Conservation (phyloP, 2,797 vertebrate species). For the Ateles fusciceps region DNA sequence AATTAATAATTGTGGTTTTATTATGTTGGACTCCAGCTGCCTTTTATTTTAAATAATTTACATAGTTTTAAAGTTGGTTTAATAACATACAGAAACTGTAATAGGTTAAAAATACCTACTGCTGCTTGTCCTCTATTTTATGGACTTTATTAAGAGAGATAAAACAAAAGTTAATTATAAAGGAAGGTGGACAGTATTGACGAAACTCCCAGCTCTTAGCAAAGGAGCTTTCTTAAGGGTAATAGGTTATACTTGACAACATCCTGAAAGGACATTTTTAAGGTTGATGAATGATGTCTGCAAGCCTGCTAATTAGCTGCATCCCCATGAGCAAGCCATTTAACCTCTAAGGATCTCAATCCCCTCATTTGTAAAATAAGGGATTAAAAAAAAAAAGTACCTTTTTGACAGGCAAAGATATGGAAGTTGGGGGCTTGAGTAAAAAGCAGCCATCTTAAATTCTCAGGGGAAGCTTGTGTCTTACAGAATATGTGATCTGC, state of each 20-base stretch:
- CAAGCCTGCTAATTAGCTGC: conserved; percentile 62
- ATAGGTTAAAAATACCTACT: conserved; percentile 42
- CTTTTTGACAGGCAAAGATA: not conserved
- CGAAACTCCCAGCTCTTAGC: conserved; percentile 20
- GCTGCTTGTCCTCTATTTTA: conserved; percentile 51
- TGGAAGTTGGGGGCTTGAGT: not conserved
- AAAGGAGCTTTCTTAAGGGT: conserved; percentile 56
- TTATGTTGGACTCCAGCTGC: not conserved
- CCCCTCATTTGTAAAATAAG: conserved; percentile 22
- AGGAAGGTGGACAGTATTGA: conserved; percentile 57
- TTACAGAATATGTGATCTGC: not conserved
- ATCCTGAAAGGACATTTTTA: conserved; percentile 57
- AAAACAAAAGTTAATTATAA: conserved; percentile 71
- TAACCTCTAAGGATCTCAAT: conserved; percentile 52
- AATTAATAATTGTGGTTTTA: conserved; percentile 10
- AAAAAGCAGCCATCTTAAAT: not conserved
- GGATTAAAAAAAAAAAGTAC: not conserved
- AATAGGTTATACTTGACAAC: conserved; percentile 56
- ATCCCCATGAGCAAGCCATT: conserved; percentile 40
- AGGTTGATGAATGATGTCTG: conserved; percentile 66
- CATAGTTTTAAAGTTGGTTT: conserved; percentile 37
- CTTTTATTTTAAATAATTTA: conserved; percentile 47
- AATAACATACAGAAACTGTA: not conserved
- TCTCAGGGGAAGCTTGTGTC: not conserved
- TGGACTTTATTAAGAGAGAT: conserved; percentile 61